Percentiles rank a stretch among this genome's conserved stretches.
Conservation (phyloP, 1,140 invertebrate species). For the Drosophila pachea region DNA sequence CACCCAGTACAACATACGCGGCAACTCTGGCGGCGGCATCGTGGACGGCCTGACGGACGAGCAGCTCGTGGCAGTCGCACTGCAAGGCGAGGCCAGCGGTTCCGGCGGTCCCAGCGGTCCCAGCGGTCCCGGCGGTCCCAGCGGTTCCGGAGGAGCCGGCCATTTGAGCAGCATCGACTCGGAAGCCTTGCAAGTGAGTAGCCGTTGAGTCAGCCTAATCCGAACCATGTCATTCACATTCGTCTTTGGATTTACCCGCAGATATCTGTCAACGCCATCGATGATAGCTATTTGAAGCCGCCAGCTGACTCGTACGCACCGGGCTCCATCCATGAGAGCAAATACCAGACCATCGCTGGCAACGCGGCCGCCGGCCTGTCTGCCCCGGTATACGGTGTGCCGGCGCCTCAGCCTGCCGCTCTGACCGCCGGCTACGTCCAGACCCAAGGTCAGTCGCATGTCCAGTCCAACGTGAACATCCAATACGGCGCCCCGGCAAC, state of each 20-base stretch:
- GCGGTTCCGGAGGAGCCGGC: too few species aligned
- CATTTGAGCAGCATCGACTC: conserved; percentile 59
- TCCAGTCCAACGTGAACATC: conserved; percentile 52
- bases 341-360: conserved; percentile 53
- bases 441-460: conserved; percentile 28
- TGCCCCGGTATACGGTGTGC: conserved; percentile 16
- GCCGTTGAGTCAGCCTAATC: neutral
- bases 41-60: conserved; percentile 68
- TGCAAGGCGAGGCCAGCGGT: conserved; percentile 53
- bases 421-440: conserved; percentile 58
- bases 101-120: conserved; percentile 38
- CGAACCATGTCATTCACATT: too few species aligned
- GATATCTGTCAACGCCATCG: conserved; percentile 51
- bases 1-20: conserved; percentile 46
- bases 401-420: conserved; percentile 62
- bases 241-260: neutral
- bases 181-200: conserved; percentile 63
- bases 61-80: conserved; percentile 69
- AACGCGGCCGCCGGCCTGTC: conserved; percentile 14
- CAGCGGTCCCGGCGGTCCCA: neutral
- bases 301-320: conserved; percentile 67
- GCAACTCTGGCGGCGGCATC: conserved; percentile 38
- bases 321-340: conserved; percentile 53
- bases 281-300: conserved; percentile 65
- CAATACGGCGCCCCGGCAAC: conserved; percentile 76